Percentiles rank a stretch among this genome's conserved stretches.
These are phyloP conservation scores for Plectropomus leopardus DNA, from an alignment of 2,113 vertebrate species.

Conservation along the genomic window DNA sequence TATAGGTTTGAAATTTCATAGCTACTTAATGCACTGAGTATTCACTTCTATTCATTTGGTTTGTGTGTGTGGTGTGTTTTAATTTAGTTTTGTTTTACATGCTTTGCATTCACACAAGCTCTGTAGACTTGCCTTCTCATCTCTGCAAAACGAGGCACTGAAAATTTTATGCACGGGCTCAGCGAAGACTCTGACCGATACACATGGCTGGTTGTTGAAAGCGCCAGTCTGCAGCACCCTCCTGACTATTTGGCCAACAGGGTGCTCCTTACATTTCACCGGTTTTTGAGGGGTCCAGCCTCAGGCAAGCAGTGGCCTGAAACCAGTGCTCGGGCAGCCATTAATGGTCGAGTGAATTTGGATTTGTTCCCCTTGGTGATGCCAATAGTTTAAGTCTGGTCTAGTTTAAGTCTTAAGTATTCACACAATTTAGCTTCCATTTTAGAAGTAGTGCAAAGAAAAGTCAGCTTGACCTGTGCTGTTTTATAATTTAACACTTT, in stretches of 20 bases:
- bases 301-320: background rate
- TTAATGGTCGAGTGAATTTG: background rate
- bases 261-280: background rate
- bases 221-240: background rate
- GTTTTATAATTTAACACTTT: background rate
- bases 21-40: background rate
- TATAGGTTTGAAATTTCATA: slow-evolving; percentile 1
- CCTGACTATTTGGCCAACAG: background rate
- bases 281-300: background rate
- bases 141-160: background rate
- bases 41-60: background rate
- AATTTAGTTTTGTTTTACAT: background rate
- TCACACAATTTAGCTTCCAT: background rate
- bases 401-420: background rate
- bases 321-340: background rate
- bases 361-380: background rate
- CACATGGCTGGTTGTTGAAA: background rate
- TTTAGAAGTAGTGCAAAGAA: background rate
- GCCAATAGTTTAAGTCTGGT: background rate
- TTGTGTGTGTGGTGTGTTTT: background rate
- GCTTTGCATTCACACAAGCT: background rate
- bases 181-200: background rate
- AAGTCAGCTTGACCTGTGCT: background rate
- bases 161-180: background rate
- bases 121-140: background rate